Percentiles rank a stretch among this genome's conserved stretches.
These are phyloP conservation scores for Atethmia centrago DNA, from an alignment of 2,888 invertebrate genomes.

Conservation along the genomic window DNA sequence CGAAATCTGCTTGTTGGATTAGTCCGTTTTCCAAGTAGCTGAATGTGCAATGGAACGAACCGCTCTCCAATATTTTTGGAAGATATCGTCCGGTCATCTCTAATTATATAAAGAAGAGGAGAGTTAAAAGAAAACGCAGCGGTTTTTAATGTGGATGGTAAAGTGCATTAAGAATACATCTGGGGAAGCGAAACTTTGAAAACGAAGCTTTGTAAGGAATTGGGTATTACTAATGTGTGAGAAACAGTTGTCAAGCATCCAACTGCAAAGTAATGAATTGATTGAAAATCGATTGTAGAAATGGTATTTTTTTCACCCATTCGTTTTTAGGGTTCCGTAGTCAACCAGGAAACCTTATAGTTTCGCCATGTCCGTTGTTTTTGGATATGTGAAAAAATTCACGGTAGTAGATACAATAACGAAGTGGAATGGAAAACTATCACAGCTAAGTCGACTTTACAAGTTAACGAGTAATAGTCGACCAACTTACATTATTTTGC, in stretches of 20 bases:
- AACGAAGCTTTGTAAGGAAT: background rate
- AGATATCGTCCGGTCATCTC: background rate
- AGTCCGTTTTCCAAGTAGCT: background rate
- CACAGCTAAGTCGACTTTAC: no score
- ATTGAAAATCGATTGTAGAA: background rate
- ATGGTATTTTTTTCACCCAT: background rate
- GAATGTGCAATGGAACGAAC: conserved; percentile 1
- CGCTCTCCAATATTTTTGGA: background rate
- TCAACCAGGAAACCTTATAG: no score
- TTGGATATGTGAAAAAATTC: no score
- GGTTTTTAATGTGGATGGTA: conserved; percentile 7
- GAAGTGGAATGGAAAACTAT: no score
- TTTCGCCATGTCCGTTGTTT: no score
- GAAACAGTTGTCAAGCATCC: background rate
- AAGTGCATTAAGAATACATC: background rate
- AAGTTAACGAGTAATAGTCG: no score
- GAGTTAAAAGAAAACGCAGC: background rate
- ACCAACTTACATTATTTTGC: no score
- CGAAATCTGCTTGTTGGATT: conserved; percentile 11
- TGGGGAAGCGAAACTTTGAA: background rate
- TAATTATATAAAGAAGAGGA: background rate
- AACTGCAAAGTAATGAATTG: background rate
- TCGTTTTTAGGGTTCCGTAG: background rate
- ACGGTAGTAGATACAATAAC: no score
- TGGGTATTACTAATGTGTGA: background rate